Conservation (phyloP, 2,888 invertebrate genomes). For the Caenorhabditis zanzibari region DNA sequence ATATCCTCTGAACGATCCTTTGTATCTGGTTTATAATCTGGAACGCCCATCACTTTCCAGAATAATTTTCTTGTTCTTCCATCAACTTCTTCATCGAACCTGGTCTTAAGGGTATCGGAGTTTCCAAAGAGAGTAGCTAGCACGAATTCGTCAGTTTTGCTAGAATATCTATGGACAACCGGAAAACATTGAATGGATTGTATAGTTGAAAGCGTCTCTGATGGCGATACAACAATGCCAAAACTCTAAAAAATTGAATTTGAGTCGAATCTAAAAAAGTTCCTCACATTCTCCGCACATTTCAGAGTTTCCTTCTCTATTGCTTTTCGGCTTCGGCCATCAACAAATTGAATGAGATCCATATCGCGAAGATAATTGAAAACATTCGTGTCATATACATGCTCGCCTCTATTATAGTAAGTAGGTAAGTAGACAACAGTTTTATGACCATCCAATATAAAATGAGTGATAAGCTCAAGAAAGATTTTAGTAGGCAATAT, state of each 20-base stretch:
- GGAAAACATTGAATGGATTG: conserved; percentile 19
- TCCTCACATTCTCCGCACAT: conserved; percentile 15
- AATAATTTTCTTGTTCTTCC: background rate
- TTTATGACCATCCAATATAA: conserved; percentile 23
- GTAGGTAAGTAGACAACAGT: conserved; percentile 3
- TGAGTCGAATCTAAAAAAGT: background rate
- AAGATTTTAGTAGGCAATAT: background rate
- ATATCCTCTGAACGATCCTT: background rate
- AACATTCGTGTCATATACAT: background rate
- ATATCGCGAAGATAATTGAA: conserved; percentile 6
- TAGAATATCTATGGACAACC: conserved; percentile 8
- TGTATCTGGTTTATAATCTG: background rate
- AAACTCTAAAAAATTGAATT: conserved; percentile 1
- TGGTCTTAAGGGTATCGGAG: background rate
- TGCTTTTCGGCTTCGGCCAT: background rate
- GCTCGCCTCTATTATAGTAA: background rate
- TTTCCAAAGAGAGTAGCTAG: background rate
- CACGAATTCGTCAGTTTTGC: conserved; percentile 11
- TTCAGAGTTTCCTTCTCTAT: background rate
- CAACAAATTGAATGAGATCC: conserved; percentile 1
- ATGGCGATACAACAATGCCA: conserved; percentile 17
- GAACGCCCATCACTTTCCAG: background rate
- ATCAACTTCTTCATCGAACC: background rate
- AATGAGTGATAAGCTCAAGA: conserved; percentile 17
- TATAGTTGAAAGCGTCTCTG: background rate